A percentile compares a stretch with the other conserved stretches of the same genome.
These are phyloP conservation scores for Eupleurogrammus muticus DNA, from an alignment of 2,797 vertebrate species.

Conservation along the genomic window DNA sequence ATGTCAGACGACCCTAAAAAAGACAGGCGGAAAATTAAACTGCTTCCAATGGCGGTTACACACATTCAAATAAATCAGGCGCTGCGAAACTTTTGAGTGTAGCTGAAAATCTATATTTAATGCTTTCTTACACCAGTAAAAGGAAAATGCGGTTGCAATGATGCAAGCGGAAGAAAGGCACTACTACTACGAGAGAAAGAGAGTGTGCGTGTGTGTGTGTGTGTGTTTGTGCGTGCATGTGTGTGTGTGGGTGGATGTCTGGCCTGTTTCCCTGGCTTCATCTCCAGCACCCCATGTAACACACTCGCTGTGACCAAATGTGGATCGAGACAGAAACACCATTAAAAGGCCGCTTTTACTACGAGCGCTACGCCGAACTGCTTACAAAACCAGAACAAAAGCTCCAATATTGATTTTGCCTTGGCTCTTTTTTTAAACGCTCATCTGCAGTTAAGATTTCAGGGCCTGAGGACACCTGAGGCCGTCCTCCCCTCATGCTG, in stretches of 20 bases:
- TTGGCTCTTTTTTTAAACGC: constrained; percentile 18
- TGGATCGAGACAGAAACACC: constrained; percentile 64
- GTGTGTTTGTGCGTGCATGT: constrained; percentile 30
- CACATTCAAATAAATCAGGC: constrained; percentile 32
- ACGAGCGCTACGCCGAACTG: constrained; percentile 23
- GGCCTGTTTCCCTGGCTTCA: constrained; percentile 75
- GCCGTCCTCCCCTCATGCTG: constrained; percentile 38
- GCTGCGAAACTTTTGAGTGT: constrained; percentile 19
- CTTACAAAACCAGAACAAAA: constrained; percentile 29
- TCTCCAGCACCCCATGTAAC: constrained; percentile 61
- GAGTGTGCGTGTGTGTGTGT: constrained; percentile 20
- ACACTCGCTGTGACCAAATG: constrained; percentile 57
- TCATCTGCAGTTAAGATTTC: constrained; percentile 27
- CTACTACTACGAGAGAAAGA: constrained; percentile 50
- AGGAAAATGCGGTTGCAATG: constrained; percentile 51
- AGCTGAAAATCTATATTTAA: constrained; percentile 44
- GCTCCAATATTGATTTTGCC: constrained; percentile 24
- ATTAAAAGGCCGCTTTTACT: constrained; percentile 54
- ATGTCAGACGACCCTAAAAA: constrained; percentile 39
- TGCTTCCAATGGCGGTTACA: constrained; percentile 17
- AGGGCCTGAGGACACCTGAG: constrained; percentile 63
- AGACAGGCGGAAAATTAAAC: constrained; percentile 52
- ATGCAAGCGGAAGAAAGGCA: constrained; percentile 76
- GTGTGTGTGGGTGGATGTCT: constrained; percentile 72
- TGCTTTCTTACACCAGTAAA: constrained; percentile 23